Evolutionary conservation across 2,797 vertebrate genomes (phyloP), one percentile per base, ranked within the genome.

Genomic region (Falco biarmicus): DNA sequence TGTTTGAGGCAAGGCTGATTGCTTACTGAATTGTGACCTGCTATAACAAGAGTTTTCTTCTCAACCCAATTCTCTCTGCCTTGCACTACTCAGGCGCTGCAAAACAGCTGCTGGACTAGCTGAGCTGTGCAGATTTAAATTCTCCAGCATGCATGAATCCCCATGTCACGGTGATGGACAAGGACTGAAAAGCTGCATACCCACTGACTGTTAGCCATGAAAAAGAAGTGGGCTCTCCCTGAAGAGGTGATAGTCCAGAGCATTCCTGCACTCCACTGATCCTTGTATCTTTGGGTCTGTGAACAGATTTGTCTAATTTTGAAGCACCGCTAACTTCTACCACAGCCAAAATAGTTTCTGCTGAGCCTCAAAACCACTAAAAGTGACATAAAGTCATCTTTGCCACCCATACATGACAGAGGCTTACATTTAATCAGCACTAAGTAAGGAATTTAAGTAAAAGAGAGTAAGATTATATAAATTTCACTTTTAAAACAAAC

Each of bases 401-500:
- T 91, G 64, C 25, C 53, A 80, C 64, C 28, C 32, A 22, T 45
- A 48, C 47, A 29, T 45, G 47, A 54, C 78, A 92, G 45, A 34
- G 26, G 39, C n/a, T 86, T 77, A 60, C 15, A 57, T 76, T 78
- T 90, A 89, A 93, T 68, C 64, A 94, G 65, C 59, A 75, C 31
- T 87, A 74, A 93, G 50, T 50, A 66, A 76, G 85, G 80, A 93
- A 95, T 84, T 89, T 57, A 92, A 74, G 51, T 63, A 84, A 57
- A 81, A 90, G 77, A 73, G 20, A 87, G 25, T 78, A 84, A 81
- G 65, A 91, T 91, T 80, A 80, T 54, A 84, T 51, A 87, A 71
- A 93, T 91, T 93, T 92, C 37, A 80, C 60, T 89, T 96, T 83
- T 87, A 84, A 95, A 95, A 77, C 83, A 94, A 90, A 92, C 50